Percentiles rank a stretch among this genome's conserved stretches.
Conservation (phyloP, 64 coral and sea anemone genomes). For the Catalaphyllia jardinei region DNA sequence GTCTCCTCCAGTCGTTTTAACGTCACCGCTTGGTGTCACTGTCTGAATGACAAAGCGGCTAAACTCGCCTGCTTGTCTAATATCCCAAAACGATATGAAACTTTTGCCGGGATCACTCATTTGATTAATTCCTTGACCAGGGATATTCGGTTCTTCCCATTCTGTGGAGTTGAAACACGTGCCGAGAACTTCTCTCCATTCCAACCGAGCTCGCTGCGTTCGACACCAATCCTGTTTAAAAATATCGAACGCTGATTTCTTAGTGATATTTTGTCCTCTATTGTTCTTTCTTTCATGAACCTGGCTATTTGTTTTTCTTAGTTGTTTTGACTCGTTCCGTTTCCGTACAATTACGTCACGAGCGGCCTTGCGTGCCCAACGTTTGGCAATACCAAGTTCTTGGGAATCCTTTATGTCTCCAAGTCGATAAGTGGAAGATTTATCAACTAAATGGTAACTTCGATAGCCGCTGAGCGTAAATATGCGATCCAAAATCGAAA, state of each 20-base stretch:
- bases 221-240: constrained; percentile 79
- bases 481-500: constrained; percentile 7
- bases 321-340: neutral
- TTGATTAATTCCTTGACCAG: neutral
- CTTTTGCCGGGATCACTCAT: constrained; percentile 58
- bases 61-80: constrained; percentile 56
- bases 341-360: neutral
- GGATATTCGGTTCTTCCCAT: constrained; percentile 20
- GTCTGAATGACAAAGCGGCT: constrained; percentile 75
- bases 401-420: neutral
- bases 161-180: constrained; percentile 59
- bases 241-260: neutral
- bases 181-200: constrained; percentile 71
- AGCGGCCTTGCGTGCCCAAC: neutral
- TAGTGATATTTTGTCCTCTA: neutral
- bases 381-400: neutral
- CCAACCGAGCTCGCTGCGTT: constrained; percentile 47
- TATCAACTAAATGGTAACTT: neutral
- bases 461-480: neutral
- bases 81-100: constrained; percentile 57
- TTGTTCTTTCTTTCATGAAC: neutral
- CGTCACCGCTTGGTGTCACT: constrained; percentile 22
- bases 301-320: neutral
- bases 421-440: neutral
- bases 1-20: constrained; percentile 56